Evolutionary conservation across 2,888 invertebrate species (phyloP).

Genomic region (Sipunculus nudus): DNA sequence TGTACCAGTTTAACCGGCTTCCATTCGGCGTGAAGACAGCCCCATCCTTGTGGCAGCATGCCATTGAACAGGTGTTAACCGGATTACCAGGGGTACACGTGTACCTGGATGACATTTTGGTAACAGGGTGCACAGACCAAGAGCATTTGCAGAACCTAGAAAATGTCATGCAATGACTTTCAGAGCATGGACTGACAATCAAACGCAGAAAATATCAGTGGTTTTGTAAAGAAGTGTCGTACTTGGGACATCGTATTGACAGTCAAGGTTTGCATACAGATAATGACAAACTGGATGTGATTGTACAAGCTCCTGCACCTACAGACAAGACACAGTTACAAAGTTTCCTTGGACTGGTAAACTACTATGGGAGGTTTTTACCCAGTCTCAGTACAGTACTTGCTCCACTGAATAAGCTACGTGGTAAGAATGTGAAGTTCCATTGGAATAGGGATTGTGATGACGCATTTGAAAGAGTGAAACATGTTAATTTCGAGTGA

Average conservation of each 20-base stretch:
- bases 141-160: not conserved
- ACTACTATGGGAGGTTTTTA: not conserved
- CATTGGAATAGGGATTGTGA: not conserved
- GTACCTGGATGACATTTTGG: too few relatives aligned
- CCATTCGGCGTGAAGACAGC: too few relatives aligned
- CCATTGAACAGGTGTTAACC: too few relatives aligned
- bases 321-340: conserved; percentile 1
- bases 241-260: not conserved
- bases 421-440: too few relatives aligned
- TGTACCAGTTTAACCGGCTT: too few relatives aligned
- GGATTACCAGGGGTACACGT: too few relatives aligned
- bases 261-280: conserved; percentile 3
- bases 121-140: too few relatives aligned
- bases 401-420: too few relatives aligned
- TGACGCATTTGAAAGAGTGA: not conserved
- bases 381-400: not conserved
- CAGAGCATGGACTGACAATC: not conserved
- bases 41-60: too few relatives aligned
- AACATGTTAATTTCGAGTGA: too few relatives aligned
- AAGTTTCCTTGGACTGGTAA: conserved; percentile 2
- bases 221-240: not conserved
- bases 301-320: not conserved
- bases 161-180: not conserved
- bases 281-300: not conserved
- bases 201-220: not conserved